These are phyloP conservation scores for Pelochelys cantorii DNA, from an alignment of 2,797 vertebrate genomes.

Conservation along the genomic window DNA sequence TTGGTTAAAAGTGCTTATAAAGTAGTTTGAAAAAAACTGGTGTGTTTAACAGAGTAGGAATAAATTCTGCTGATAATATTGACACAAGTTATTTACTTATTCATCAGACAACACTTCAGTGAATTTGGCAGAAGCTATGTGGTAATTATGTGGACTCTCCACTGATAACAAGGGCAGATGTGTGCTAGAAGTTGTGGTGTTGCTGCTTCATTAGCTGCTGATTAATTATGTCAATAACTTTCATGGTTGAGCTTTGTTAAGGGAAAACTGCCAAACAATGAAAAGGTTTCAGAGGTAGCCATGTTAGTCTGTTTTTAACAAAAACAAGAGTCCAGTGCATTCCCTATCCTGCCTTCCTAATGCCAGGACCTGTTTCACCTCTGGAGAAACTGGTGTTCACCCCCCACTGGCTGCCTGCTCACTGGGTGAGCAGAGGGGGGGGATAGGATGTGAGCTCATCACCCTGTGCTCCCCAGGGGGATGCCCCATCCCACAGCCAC, in stretches of 20 bases:
- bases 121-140: background rate
- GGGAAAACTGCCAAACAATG: background rate
- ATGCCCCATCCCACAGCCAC: too few species aligned
- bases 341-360: too few species aligned
- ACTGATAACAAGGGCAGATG: background rate
- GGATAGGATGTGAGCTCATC: too few species aligned
- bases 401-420: too few species aligned
- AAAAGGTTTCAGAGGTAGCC: background rate
- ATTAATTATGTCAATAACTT: constrained; percentile 39
- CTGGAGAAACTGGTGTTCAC: too few species aligned
- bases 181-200: background rate
- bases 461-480: too few species aligned
- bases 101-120: accelerated
- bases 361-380: too few species aligned
- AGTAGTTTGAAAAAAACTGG: background rate
- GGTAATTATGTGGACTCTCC: background rate
- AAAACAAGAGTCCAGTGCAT: too few species aligned
- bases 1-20: background rate
- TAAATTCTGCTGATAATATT: background rate
- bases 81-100: background rate
- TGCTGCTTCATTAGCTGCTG: background rate
- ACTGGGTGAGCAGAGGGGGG: too few species aligned
- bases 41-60: background rate
- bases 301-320: too few species aligned
- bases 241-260: background rate